Percentiles rank a stretch among this genome's conserved stretches.
Evolutionary conservation across 2,797 vertebrate genomes (phyloP).

Genomic region (Microhierax caerulescens): DNA sequence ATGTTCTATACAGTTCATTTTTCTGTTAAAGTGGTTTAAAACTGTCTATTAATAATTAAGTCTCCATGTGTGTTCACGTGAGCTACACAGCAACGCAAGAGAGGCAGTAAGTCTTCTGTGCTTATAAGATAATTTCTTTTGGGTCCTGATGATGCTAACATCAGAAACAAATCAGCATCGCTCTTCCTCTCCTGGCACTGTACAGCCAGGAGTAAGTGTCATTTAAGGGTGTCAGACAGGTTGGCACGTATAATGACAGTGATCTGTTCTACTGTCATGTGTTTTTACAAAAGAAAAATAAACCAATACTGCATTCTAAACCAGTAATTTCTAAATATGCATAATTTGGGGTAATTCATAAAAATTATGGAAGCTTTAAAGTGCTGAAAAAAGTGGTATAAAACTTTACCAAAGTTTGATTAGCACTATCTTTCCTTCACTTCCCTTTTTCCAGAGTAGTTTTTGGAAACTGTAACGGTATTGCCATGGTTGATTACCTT

Average conservation of each 20-base stretch:
- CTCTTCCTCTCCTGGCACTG: neutral
- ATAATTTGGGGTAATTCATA: neutral
- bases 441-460: conserved; percentile 83
- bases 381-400: neutral
- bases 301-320: neutral
- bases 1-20: neutral
- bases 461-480: conserved; percentile 96
- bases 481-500: conserved; percentile 95
- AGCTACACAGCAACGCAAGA: neutral
- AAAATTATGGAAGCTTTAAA: neutral
- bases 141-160: neutral
- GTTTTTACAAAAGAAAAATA: neutral
- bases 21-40: neutral
- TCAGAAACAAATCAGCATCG: neutral
- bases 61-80: neutral
- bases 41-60: neutral
- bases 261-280: neutral
- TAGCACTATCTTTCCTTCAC: neutral
- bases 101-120: neutral
- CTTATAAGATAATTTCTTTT: neutral
- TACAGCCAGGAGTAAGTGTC: neutral
- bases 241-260: neutral
- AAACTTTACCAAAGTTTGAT: neutral
- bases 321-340: neutral
- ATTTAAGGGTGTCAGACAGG: neutral